Base-by-base conservation (phyloP, 2,888 invertebrate genomes). In the Syritta pipiens region DNA sequence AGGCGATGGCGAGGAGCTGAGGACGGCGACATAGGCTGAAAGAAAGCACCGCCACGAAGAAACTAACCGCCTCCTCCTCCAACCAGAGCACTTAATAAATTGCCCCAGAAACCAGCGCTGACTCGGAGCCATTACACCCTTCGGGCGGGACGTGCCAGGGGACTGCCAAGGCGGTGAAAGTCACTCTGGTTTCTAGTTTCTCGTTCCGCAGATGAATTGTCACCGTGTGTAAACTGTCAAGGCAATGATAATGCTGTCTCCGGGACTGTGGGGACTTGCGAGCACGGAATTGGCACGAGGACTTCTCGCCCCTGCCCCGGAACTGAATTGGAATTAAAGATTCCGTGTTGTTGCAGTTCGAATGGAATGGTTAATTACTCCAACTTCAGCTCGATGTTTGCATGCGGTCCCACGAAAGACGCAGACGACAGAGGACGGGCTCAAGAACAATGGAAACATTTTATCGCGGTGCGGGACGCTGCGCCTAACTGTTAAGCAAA, bases 301-400 rank as follows among this genome's bases (percentile, higher is more conserved):
- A 37, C 12, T 14, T 9, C 20, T 7, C 12, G 24, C 24, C 5
- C 14, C 9, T 12, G 10, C 19, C 19, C 28, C n/a, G n/a, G n/a
- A n/a, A n/a, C n/a, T n/a, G n/a, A 9, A 35, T 55, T 12, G 24
- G 49, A 69, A 59, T 69, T 59, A 69, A 59, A 42, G 59, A 69
- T 59, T 49, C 30, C 74, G 60, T 49, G 20, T 30, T 44, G 20
- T 35, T 37, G 62, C 59, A 65, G 28, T 72, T 57, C 40, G 22
- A 14, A 46, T 60, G 77, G n/a, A 55, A 79, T 79, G 40, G 55
- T 79, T 79, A 79, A 79, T 79, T 79, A 74, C 74, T 65, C 55
- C 26, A 60, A 37, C 65, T 67, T 49, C 51, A 49, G 49, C 40
- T 59, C 28, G 37, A 65, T 53, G 59, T 40, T 53, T 17, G 17